Percentiles rank a stretch among this genome's conserved stretches.
These are phyloP conservation scores for Hirtodrosophila confusa DNA, from an alignment of 2,888 invertebrate species.

Conservation along the genomic window DNA sequence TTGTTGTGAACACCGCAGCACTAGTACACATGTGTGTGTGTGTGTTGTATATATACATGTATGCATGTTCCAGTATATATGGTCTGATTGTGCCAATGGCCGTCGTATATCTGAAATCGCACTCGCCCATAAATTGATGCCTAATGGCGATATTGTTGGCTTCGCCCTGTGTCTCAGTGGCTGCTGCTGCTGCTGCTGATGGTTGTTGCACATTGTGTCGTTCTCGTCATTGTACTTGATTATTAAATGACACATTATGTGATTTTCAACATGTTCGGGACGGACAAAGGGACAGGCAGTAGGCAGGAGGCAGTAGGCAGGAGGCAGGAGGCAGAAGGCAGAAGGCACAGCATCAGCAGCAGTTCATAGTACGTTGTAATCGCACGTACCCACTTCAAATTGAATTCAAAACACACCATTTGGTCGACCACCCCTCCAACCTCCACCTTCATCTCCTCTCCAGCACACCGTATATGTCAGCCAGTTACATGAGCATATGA, in stretches of 20 bases:
- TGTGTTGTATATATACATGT: slow-evolving; percentile 6
- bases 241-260: slow-evolving; percentile 84
- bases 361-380: slow-evolving; percentile 29
- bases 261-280: slow-evolving; percentile 71
- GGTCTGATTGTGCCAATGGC: slow-evolving; percentile 69
- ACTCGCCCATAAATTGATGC: slow-evolving; percentile 71
- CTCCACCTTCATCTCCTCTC: neutral
- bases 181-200: slow-evolving; percentile 3
- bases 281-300: neutral
- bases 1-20: no score
- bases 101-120: slow-evolving; percentile 49
- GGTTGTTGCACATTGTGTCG: slow-evolving; percentile 64
- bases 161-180: slow-evolving; percentile 35
- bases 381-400: slow-evolving; percentile 61
- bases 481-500: slow-evolving; percentile 79
- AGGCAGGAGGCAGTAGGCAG: neutral
- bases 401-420: slow-evolving; percentile 69
- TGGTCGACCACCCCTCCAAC: slow-evolving; percentile 23
- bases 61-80: slow-evolving; percentile 2
- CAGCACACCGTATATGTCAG: slow-evolving; percentile 44
- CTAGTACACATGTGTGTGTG: neutral
- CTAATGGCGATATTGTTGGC: slow-evolving; percentile 77
- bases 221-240: slow-evolving; percentile 75
- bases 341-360: slow-evolving; percentile 19
- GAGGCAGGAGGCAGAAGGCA: slow-evolving; percentile 5